These are phyloP conservation scores for Myopa tessellatipennis DNA, from an alignment of 2,888 invertebrate genomes.

Conservation along the genomic window DNA sequence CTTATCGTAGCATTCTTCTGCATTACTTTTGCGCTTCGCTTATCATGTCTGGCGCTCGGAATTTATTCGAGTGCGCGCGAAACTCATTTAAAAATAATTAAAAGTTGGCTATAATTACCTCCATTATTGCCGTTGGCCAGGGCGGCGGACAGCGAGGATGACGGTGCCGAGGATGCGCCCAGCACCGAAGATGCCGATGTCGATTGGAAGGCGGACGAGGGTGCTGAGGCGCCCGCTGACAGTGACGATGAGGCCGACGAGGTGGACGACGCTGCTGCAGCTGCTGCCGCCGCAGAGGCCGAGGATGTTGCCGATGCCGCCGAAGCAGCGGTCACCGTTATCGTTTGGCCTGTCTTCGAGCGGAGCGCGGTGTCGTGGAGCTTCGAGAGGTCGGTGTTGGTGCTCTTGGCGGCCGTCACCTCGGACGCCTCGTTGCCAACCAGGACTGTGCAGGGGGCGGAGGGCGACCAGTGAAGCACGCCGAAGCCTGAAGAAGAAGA, in stretches of 20 bases:
- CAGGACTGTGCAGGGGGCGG: conserved; percentile 85
- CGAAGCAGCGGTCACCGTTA: conserved; percentile 69
- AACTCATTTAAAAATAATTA: conserved; percentile 67
- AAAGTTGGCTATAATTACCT: conserved; percentile 67
- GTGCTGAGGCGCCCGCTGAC: conserved; percentile 69
- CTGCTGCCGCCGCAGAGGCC: conserved; percentile 74
- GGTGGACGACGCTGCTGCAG: conserved; percentile 64
- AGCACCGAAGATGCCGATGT: conserved; percentile 64
- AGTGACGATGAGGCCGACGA: conserved; percentile 64
- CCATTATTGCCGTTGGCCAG: conserved; percentile 65
- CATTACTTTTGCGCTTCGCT: conserved; percentile 27
- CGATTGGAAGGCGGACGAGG: conserved; percentile 69
- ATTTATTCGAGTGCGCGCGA: conserved; percentile 54
- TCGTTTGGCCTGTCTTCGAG: conserved; percentile 69
- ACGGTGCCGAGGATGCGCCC: conserved; percentile 75
- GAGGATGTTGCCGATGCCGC: conserved; percentile 71
- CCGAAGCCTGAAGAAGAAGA: conserved; percentile 75
- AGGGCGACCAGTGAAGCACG: conserved; percentile 85
- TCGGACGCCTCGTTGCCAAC: conserved; percentile 83
- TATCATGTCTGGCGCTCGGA: conserved; percentile 38
- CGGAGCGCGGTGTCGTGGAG: conserved; percentile 75
- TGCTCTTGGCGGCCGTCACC: conserved; percentile 76
- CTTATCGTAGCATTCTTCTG: conserved; percentile 33
- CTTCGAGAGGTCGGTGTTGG: conserved; percentile 78
- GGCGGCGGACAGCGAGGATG: conserved; percentile 70